A percentile compares a stretch with the other conserved stretches of the same genome.
Evolutionary conservation across 2,113 vertebrate genomes (phyloP).

Genomic region (Odontophorus gujanensis): DNA sequence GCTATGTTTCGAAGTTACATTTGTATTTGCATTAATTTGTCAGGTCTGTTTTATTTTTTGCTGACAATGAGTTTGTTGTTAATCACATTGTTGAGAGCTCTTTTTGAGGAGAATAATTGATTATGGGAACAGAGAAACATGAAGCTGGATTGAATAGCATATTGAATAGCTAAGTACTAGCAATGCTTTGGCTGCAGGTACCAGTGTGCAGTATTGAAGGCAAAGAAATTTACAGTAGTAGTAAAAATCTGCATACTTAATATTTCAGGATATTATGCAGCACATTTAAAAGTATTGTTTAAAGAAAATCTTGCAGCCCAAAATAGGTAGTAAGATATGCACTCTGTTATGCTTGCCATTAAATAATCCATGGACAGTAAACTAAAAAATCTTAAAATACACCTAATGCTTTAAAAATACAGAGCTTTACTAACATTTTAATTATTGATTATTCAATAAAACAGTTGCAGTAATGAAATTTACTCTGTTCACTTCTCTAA

Average conservation of each 20-base stretch:
- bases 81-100: constrained; percentile 8
- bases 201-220: not conserved
- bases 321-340: not conserved
- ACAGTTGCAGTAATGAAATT: not conserved
- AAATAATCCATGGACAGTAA: not conserved
- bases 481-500: constrained; percentile 8
- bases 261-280: not conserved
- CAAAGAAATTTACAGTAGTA: not conserved
- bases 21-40: constrained; percentile 36
- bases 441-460: constrained; percentile 19
- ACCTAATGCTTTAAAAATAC: not conserved
- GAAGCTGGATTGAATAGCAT: not conserved
- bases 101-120: not conserved
- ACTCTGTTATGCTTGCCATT: not conserved
- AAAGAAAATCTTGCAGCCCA: not conserved
- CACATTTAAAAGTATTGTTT: not conserved
- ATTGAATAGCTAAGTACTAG: not conserved
- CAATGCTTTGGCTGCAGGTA: not conserved
- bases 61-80: constrained; percentile 15
- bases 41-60: not conserved
- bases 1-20: not conserved
- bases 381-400: not conserved
- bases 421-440: not conserved
- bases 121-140: not conserved
- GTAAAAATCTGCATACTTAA: not conserved